phyloP scores from a whole-genome alignment of 2,113 vertebrate genomes.

The Galbula dea region DNA sequence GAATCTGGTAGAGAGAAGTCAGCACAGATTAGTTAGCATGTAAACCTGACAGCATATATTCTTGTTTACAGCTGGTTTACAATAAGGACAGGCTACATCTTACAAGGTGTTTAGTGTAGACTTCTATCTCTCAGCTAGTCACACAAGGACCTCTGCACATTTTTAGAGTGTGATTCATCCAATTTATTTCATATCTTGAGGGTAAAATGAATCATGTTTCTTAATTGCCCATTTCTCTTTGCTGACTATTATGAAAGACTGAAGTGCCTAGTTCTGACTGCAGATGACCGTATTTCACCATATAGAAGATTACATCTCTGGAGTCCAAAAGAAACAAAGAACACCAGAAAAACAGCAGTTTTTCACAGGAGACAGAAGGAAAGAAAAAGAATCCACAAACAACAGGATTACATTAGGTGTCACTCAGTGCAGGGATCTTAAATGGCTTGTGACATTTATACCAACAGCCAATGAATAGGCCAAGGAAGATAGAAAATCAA shows the following conservation, averaged over 20 bases:
- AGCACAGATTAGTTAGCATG: neutral
- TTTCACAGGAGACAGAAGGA: neutral
- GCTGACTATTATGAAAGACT: neutral
- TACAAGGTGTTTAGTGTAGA: neutral
- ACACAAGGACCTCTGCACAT: neutral
- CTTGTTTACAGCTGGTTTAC: neutral
- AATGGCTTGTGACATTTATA: neutral
- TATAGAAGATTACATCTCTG: neutral
- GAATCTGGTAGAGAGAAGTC: neutral
- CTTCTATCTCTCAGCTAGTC: neutral
- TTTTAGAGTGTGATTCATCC: neutral
- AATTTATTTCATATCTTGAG: neutral
- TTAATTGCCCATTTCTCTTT: neutral
- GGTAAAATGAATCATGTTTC: neutral
- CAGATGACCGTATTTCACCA: neutral
- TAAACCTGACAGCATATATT: neutral
- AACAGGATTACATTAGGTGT: neutral
- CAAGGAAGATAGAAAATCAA: neutral
- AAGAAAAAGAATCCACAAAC: neutral
- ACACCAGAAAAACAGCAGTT: rapidly evolving
- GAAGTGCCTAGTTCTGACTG: neutral
- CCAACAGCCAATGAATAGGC: neutral
- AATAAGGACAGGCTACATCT: neutral
- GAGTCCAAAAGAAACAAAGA: neutral
- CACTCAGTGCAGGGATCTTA: neutral